These are phyloP conservation scores for Nycticebus coucang DNA, from an alignment of 2,113 vertebrate genomes.

Conservation along the genomic window DNA sequence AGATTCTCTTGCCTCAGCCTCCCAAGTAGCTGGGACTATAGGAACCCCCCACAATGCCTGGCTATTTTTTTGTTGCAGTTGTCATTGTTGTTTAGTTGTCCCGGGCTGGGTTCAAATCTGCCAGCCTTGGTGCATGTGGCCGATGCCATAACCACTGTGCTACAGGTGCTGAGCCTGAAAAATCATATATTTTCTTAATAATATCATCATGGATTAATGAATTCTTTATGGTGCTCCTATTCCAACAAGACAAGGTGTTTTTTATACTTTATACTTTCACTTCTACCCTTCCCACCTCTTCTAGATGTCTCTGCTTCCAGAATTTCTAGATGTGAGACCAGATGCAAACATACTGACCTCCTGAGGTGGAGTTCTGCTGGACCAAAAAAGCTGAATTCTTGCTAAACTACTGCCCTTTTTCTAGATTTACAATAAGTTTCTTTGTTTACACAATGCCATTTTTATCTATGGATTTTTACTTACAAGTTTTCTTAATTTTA, in stretches of 20 bases:
- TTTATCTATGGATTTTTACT: constrained; percentile 15
- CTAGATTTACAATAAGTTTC: constrained; percentile 1
- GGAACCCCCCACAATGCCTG: too few species aligned
- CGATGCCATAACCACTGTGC: too few species aligned
- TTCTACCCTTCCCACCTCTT: background rate
- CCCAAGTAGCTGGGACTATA: too few species aligned
- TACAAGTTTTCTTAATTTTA: background rate
- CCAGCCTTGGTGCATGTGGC: too few species aligned
- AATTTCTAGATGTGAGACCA: background rate
- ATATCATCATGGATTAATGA: background rate
- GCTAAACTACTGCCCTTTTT: background rate
- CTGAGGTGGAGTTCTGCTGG: background rate
- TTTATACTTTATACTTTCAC: background rate
- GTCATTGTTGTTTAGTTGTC: too few species aligned
- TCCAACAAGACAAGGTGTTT: background rate
- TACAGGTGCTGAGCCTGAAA: too few species aligned
- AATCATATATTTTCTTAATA: background rate
- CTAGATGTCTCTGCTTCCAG: background rate
- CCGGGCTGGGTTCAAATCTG: too few species aligned
- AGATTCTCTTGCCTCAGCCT: too few species aligned
- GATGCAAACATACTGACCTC: background rate
- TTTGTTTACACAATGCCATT: background rate
- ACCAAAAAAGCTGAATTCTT: background rate
- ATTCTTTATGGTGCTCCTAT: background rate
- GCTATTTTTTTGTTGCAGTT: too few species aligned